Evolutionary conservation across 30 jellyfish, hydroid and myxozoan species (phyloP).

Genomic region (Turritopsis dohrnii): DNA sequence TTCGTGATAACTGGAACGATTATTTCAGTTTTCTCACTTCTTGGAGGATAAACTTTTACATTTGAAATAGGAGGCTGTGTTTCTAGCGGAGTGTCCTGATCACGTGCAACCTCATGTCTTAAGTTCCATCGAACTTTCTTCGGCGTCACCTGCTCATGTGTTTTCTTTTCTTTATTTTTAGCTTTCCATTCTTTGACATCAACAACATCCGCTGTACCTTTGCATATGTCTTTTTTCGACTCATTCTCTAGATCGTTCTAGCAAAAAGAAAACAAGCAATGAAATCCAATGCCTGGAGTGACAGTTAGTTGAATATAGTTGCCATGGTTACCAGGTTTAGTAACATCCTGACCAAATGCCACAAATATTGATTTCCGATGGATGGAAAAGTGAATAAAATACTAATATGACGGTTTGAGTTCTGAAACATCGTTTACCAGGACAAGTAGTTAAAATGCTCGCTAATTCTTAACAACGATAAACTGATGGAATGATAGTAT

Average conservation of each 20-base stretch:
- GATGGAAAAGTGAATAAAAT: no score
- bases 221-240: not conserved
- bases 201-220: not conserved
- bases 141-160: not conserved
- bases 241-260: not conserved
- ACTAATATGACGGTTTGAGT: no score
- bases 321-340: not conserved
- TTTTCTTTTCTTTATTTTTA: not conserved
- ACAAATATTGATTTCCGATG: no score
- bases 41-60: not conserved
- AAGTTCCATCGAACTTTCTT: not conserved
- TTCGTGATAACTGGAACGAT: not conserved
- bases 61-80: not conserved
- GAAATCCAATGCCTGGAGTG: no score
- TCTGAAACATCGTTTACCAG: no score
- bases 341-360: no score
- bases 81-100: not conserved
- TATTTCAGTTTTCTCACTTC: not conserved
- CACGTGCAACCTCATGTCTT: not conserved
- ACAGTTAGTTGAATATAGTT: not conserved
- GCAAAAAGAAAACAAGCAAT: no score
- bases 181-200: not conserved
- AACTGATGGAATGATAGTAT: no score
- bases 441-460: no score
- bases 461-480: no score